Conservation (phyloP, 2,888 invertebrate species). For the Dexiosoma caninum region DNA sequence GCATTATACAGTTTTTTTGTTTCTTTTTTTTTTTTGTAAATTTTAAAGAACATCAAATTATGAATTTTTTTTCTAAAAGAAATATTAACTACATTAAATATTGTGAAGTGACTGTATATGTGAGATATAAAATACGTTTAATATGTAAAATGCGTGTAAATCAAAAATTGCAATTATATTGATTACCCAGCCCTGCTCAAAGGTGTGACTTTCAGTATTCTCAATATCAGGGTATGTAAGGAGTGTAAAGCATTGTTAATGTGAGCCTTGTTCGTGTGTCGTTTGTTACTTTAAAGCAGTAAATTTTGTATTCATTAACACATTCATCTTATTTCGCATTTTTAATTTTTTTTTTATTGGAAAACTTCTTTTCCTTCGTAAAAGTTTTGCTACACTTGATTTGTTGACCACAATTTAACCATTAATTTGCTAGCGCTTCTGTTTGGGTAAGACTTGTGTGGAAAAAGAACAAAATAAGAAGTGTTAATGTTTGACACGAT, state of each 20-base stretch:
- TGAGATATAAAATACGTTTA: too few relatives aligned
- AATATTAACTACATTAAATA: not conserved
- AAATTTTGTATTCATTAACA: slow-evolving; percentile 58
- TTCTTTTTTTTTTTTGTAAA: too few relatives aligned
- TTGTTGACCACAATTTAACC: slow-evolving; percentile 54
- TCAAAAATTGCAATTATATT: too few relatives aligned
- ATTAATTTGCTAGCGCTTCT: slow-evolving; percentile 60
- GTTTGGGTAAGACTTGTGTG: slow-evolving; percentile 30
- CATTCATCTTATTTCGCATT: slow-evolving; percentile 53
- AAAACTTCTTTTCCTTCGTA: slow-evolving; percentile 35
- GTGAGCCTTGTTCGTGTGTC: slow-evolving; percentile 21
- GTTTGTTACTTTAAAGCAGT: slow-evolving; percentile 36
- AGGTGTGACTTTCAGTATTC: slow-evolving; percentile 9
- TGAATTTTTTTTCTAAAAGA: too few relatives aligned
- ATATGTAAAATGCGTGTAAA: too few relatives aligned
- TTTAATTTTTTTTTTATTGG: not conserved
- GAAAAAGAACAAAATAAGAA: slow-evolving; percentile 20
- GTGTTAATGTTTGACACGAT: slow-evolving; percentile 63
- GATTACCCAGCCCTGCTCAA: slow-evolving; percentile 13
- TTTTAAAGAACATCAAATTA: too few relatives aligned
- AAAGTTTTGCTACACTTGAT: slow-evolving; percentile 48
- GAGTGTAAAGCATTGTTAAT: not conserved
- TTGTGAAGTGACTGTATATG: too few relatives aligned
- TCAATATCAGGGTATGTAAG: slow-evolving; percentile 10
- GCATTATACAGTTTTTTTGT: too few relatives aligned